These are phyloP conservation scores for Clarias gariepinus DNA, from an alignment of 2,113 vertebrate species.

Conservation along the genomic window DNA sequence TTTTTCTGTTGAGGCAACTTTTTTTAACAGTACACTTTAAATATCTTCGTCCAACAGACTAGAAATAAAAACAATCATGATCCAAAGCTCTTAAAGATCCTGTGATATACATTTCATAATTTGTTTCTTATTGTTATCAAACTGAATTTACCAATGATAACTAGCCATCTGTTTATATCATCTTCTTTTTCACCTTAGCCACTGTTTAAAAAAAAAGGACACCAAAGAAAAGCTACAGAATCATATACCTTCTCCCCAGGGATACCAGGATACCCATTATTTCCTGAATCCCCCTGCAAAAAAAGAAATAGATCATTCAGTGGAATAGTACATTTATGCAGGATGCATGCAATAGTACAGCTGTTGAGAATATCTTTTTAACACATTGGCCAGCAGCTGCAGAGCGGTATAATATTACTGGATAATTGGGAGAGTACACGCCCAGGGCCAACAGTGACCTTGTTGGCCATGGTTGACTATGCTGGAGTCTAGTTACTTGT, in stretches of 20 bases:
- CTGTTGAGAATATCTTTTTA: slow-evolving; percentile 63
- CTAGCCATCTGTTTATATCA: not conserved
- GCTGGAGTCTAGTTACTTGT: slow-evolving; percentile 13
- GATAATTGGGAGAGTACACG: slow-evolving; percentile 64
- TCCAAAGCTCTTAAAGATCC: not conserved
- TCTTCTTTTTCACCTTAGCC: not conserved
- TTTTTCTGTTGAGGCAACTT: no score
- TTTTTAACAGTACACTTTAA: not conserved
- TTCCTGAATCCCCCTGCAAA: slow-evolving; percentile 71
- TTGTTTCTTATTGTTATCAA: not conserved
- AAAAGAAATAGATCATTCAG: slow-evolving; percentile 55
- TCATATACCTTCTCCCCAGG: slow-evolving; percentile 75
- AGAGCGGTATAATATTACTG: slow-evolving; percentile 63
- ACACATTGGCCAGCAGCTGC: slow-evolving; percentile 68
- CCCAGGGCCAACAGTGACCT: slow-evolving; percentile 50
- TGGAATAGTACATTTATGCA: slow-evolving; percentile 66
- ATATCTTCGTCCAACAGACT: slow-evolving; percentile 26
- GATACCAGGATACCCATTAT: slow-evolving; percentile 66
- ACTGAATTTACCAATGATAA: not conserved
- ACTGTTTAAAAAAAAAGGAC: not conserved
- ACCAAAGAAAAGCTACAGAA: not conserved
- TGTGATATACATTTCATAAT: not conserved
- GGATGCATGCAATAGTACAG: slow-evolving; percentile 61
- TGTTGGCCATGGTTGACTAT: slow-evolving; percentile 38
- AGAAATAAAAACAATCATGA: not conserved